Evolutionary conservation across 2,113 vertebrate genomes (phyloP).

Genomic region (Dromaius novaehollandiae): DNA sequence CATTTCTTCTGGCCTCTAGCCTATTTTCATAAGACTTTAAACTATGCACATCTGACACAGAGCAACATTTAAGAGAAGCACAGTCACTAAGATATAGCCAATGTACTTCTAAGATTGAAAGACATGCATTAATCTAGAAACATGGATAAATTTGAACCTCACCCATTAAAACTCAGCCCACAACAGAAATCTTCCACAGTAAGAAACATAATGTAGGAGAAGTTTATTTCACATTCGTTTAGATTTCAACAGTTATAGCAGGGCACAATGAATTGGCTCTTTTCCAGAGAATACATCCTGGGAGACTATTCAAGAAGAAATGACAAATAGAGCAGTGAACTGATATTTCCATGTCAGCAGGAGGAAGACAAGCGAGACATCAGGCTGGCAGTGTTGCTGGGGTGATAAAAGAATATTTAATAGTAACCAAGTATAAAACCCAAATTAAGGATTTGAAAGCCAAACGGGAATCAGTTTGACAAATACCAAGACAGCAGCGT

Average conservation of each 20-base stretch:
- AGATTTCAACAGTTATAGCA: neutral
- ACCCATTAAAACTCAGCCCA: neutral
- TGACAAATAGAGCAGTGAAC: constrained; percentile 21
- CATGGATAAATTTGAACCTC: neutral
- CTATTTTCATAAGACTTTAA: neutral
- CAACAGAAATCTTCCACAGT: neutral
- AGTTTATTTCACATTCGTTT: neutral
- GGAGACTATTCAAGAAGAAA: neutral
- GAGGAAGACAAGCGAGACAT: neutral
- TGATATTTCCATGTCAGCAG: neutral
- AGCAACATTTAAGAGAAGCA: neutral
- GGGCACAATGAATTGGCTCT: neutral
- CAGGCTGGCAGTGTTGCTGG: neutral
- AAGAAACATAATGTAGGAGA: neutral
- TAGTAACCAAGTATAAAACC: neutral
- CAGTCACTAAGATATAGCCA: neutral
- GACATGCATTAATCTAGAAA: neutral
- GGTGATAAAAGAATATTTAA: constrained; percentile 21
- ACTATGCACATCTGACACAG: neutral
- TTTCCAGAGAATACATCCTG: neutral
- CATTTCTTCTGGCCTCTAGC: neutral
- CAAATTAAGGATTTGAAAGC: constrained; percentile 39
- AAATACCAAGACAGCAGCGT: neutral
- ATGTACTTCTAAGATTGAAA: neutral
- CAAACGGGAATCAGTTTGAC: constrained; percentile 8